These are phyloP conservation scores for Amblyopsis hoosieri DNA, from an alignment of 2,797 vertebrate species.

Conservation along the genomic window DNA sequence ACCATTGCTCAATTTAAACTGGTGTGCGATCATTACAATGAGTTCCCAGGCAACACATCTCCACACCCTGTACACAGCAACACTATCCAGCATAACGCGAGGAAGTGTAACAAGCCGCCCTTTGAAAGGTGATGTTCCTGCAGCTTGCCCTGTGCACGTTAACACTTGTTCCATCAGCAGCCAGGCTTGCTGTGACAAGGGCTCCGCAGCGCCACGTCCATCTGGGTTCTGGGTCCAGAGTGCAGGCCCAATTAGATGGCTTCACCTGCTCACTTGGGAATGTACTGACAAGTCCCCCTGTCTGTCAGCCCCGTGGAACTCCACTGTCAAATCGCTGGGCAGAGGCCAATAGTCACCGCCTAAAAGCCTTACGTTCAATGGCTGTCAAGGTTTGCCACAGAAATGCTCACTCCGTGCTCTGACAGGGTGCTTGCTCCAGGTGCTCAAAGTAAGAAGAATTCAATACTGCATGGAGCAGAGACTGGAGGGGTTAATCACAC, in stretches of 20 bases:
- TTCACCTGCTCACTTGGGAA: conserved; percentile 60
- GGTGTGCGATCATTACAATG: conserved; percentile 3
- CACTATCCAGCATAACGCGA: background rate
- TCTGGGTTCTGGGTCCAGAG: conserved; percentile 29
- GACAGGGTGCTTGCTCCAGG: conserved; percentile 37
- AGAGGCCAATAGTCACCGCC: conserved; percentile 33
- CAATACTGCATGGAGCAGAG: conserved; percentile 30
- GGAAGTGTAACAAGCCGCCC: conserved; percentile 12
- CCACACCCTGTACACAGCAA: background rate
- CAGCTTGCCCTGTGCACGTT: conserved; percentile 1
- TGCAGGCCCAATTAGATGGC: conserved; percentile 68
- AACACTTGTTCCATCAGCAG: conserved; percentile 45
- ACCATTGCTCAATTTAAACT: conserved; percentile 1
- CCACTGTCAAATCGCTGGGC: conserved; percentile 46
- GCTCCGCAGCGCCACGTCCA: conserved; percentile 44
- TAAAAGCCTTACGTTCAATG: conserved; percentile 55
- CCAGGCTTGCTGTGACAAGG: conserved; percentile 33
- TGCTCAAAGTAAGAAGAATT: conserved; percentile 33
- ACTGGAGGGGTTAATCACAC: background rate
- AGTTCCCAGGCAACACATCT: conserved; percentile 2
- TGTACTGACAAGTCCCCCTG: conserved; percentile 36
- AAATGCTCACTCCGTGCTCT: conserved; percentile 22
- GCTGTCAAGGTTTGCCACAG: conserved; percentile 16
- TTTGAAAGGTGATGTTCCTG: conserved; percentile 30
- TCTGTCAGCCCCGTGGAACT: conserved; percentile 54